Base-by-base conservation (phyloP, 2,888 invertebrate species). In the Apamea sordens region DNA sequence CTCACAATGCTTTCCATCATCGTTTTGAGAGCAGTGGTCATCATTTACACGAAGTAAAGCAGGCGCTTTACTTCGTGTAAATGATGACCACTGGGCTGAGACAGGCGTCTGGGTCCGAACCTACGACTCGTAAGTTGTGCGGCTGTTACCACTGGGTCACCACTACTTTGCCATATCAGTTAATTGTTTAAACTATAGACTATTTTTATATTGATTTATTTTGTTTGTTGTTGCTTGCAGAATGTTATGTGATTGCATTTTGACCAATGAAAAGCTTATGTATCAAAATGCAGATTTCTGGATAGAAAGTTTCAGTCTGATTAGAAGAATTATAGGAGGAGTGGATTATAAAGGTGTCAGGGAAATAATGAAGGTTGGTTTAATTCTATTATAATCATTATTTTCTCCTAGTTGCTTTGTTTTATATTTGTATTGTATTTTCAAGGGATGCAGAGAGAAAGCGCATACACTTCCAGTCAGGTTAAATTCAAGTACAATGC, bases 301-400 rank as follows among this genome's bases (percentile, higher is more conserved):
- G 99, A 98, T 98, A 73, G 98, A 98, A 94, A 98, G 98, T 91
- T 99, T 99, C 93, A 97, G 97, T 88, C 96, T 99, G 8, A 98
- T 99, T 76, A 97, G 98, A 88, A 98, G 98, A 93, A 98, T 99
- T 67, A 98, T 99, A 90, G 98, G 98, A 63, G 98, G 98, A 79
- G 99, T 99, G 2, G 99, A 99, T 94, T 99, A 99, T 93, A 99
- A 99, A 96, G 99, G 99, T 28, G 99, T 99, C 0, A 96, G 99
- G 88, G 99, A 99, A 97, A 98, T 99, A 80, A 98, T 99, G 98
- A 99, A 98, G 97, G 98, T 98, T 94, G 91, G 91, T 89, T 72
- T 44, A 73, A 47, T 72, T 47, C 1, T 41, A 70, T 71, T 28
- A 41, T 73, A 68, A 13, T 18, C 18, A 21, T 64, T 32, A 11